Evolutionary conservation across 1,140 invertebrate species (phyloP), one percentile per base, ranked within the genome.

Genomic region (Schlechtendalia chinensis): DNA sequence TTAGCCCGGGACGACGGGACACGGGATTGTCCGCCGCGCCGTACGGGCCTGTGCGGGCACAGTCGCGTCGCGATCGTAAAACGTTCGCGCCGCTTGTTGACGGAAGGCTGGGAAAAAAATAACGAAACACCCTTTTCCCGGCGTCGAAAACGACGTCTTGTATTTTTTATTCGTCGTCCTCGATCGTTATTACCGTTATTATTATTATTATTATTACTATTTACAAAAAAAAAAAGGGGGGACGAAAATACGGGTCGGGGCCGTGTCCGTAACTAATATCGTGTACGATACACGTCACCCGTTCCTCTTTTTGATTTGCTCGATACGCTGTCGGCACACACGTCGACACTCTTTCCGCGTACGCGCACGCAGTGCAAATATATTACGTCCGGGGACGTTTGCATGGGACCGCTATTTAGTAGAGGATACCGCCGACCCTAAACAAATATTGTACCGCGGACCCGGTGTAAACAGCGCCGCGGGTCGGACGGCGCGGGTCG

Each of bases 241-340:
- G 53, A 45, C 45, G 74, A 50, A 69, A n/a, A n/a, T n/a, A n/a
- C n/a, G n/a, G 74, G 56, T 75, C 32, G 47, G 14, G 16, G n/a
- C n/a, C n/a, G n/a, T 11, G 29, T 75, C 10, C 54, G 27, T 29
- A 32, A 77, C 53, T 56, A 47, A 59, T 59, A 59, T 14, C 11
- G 12, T 59, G 45, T 61, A 77, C 12, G 22, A 77, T 59, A 59
- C 74, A 45, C 5, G 54, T 75, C 58, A n/a, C n/a, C 58, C 54
- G 54, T 63, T 79, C 75, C 75, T n/a, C n/a, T 79, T 79, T 79
- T 79, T 79, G 75, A 79, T 79, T 79, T 79, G 47, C 58, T 29
- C 10, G n/a, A 79, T 63, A 79, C 58, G 50, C 75, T 79, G 75
- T 79, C 56, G 75, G 58, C 58, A 79, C 63, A 79, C 58, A 79